Base-by-base conservation (phyloP, 2,113 vertebrate species). In the Petaurus breviceps region DNA sequence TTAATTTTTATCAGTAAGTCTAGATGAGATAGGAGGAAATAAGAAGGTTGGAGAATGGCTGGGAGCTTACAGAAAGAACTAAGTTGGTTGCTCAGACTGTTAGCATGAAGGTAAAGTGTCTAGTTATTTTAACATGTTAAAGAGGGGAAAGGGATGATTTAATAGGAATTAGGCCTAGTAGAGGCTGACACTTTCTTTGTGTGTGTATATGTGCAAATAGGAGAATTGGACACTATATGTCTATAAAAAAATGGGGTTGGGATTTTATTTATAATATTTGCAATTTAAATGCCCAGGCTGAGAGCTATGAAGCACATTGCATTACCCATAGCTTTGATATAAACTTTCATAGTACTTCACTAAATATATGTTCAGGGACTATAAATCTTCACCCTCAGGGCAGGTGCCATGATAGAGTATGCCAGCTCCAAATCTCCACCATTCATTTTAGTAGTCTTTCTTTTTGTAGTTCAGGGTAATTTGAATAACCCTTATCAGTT, bases 1-100 rank as follows among this genome's bases (percentile, higher is more conserved):
- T 8, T 84, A n/a, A 23, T 84, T 95, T 96, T 92, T 61, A 84
- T 47, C 47, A 95, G 49, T 51, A 24, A n/a, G 7, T 92, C 55
- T 94, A 61, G 25, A 57, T 91, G 43, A 14, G 43, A 90, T 51
- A 61, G 49, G 51, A 91, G 61, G 26, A 92, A 3, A 46, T 6
- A 43, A 6, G n/a, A 19, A 43, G 68, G 1, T 43, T 77, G n/a
- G 37, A 77, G 94, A 93, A 93, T 95, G 50, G 3, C 68, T 51
- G 28, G 68, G 11, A 28, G 61, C 37, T 23, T 96, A 37, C 8
- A 77, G 77, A 91, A 89, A 84, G n/a, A 61, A 90, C 0, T 7
- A 9, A 90, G 52, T 90, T 93, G 53, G 43, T 54, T 47, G 16
- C 6, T 94, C n/a, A 50, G 90, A 47, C 37, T 54, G 28, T 52